Conservation (phyloP, 1,140 invertebrate genomes). For the Dendroctonus valens region DNA sequence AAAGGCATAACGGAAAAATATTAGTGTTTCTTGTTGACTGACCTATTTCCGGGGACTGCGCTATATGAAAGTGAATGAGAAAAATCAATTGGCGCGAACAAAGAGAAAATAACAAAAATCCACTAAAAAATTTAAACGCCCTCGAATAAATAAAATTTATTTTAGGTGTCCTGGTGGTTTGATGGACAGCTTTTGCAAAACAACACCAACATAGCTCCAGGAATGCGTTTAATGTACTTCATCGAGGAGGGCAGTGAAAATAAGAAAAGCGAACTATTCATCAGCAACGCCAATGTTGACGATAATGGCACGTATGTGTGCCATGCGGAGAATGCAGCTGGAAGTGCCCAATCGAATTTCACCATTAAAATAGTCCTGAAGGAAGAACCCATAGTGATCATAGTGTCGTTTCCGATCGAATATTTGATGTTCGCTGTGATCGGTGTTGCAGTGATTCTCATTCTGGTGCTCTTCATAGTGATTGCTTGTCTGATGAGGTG, state of each 20-base stretch:
- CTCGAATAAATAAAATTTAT: neutral
- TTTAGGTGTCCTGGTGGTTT: conserved; percentile 70
- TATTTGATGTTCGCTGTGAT: conserved; percentile 66
- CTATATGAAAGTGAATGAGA: too few species aligned
- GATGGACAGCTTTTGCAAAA: conserved; percentile 73
- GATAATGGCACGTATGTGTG: conserved; percentile 82
- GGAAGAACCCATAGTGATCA: conserved; percentile 65
- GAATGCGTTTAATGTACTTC: conserved; percentile 65
- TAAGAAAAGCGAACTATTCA: conserved; percentile 72
- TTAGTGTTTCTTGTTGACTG: neutral
- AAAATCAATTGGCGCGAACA: too few species aligned
- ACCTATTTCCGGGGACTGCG: neutral
- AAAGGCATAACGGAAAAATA: too few species aligned
- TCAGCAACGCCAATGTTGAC: conserved; percentile 69
- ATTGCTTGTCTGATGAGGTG: conserved; percentile 62
- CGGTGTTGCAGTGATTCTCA: conserved; percentile 54
- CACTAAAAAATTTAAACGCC: neutral
- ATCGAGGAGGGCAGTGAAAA: conserved; percentile 67
- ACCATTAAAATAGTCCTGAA: conserved; percentile 72
- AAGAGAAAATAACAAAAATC: too few species aligned
- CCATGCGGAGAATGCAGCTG: conserved; percentile 78
- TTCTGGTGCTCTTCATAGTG: conserved; percentile 62
- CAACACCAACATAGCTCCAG: conserved; percentile 62
- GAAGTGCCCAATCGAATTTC: conserved; percentile 71
- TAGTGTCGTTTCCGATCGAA: conserved; percentile 64